Evolutionary conservation across 2,797 vertebrate species (phyloP).

Genomic region (Hybognathus amarus): DNA sequence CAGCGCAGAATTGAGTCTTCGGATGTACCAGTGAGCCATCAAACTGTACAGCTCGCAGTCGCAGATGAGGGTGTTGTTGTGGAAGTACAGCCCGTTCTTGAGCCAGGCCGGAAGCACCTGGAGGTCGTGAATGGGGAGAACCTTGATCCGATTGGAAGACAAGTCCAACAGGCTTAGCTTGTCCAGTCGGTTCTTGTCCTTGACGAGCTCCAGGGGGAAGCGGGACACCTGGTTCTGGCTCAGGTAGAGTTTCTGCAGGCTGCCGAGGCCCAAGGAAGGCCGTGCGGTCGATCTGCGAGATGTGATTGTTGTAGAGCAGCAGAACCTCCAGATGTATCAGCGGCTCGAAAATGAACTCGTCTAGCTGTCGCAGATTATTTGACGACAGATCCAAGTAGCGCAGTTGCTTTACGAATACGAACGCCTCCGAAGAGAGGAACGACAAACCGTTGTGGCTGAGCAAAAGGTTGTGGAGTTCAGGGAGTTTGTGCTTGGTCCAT

Average conservation of each 20-base stretch:
- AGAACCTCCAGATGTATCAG: constrained; percentile 88
- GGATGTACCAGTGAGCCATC: constrained; percentile 86
- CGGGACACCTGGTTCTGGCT: constrained; percentile 92
- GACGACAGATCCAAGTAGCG: constrained; percentile 94
- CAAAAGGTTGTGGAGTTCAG: constrained; percentile 89
- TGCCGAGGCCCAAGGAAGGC: constrained; percentile 86
- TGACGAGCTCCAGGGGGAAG: constrained; percentile 90
- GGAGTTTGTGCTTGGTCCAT: constrained; percentile 84
- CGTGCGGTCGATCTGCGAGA: constrained; percentile 85
- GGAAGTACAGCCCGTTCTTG: constrained; percentile 93
- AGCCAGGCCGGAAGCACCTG: constrained; percentile 88
- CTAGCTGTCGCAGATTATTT: constrained; percentile 83
- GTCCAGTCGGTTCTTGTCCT: constrained; percentile 82
- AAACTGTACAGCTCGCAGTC: constrained; percentile 90
- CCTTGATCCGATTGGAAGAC: constrained; percentile 91
- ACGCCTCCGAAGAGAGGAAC: constrained; percentile 94
- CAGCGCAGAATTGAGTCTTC: constrained; percentile 86
- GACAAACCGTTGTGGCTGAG: constrained; percentile 90
- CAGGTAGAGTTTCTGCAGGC: constrained; percentile 93
- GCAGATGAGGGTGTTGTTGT: constrained; percentile 89
- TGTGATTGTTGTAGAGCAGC: constrained; percentile 92
- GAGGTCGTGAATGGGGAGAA: constrained; percentile 81
- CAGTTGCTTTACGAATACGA: constrained; percentile 83
- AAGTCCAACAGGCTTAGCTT: constrained; percentile 89
- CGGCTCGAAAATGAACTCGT: constrained; percentile 90